Base-by-base conservation (phyloP, 2,888 invertebrate species). In the Lymantria monacha region DNA sequence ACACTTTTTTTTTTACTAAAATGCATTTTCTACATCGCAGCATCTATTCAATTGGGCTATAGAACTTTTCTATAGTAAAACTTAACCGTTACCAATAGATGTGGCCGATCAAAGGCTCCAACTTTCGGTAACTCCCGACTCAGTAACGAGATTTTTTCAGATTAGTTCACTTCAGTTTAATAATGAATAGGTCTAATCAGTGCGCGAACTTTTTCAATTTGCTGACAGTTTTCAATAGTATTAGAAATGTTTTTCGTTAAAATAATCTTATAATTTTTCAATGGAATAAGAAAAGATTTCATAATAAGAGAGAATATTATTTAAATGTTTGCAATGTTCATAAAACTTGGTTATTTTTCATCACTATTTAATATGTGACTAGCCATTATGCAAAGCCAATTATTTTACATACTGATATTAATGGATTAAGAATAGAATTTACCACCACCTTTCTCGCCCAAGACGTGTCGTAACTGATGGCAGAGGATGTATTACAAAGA, bases 81-180 rank as follows among this genome's bases (percentile, higher is more conserved):
- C 79, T 82, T 78, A 72, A 67, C 70, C 70, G 70, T 73, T 68
- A 65, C 76, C 82, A 78, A 83, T 82, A 83, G 79, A 80, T 79
- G 76, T 71, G 70, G 74, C 72, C 69, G 72, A 74, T 66, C 59
- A 69, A 69, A 69, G 59, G 61, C 58, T 53, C 57, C 42, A 72
- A 74, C 70, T 74, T 68, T 61, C 67, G 62, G 42, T 52, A 67
- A 80, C 69, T 73, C 58, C 48, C 61, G 62, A 56, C 50, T 57
- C 57, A n/a, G 68, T 69, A 73, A 74, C 70, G 76, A 76, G 79
- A 73, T 77, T 81, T 81, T 72, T 68, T 63, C 56, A 72, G 74
- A 73, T 76, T 73, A 76, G 71, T 78, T 72, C 62, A 50, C 66
- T 72, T 68, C 61, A 58, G 52, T 53, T 72, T 67, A 72, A 70